Conservation (phyloP, 2,888 invertebrate species). For the Tolmerus cingulatus region DNA sequence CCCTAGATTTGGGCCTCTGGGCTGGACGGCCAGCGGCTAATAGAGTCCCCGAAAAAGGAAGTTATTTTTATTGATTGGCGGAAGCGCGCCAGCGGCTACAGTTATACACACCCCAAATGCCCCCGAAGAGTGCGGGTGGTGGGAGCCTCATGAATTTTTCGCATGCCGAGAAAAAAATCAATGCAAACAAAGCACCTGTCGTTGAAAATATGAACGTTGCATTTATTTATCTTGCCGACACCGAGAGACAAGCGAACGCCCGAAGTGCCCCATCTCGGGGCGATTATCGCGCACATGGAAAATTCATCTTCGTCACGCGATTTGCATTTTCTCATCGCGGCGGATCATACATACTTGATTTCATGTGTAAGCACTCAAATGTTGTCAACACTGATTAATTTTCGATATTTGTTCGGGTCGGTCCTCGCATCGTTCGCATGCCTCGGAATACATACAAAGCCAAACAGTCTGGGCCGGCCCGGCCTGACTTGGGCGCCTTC, state of each 20-base stretch:
- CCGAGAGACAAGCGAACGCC: neutral
- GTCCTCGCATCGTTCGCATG: slow-evolving; percentile 23
- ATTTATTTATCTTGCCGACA: neutral
- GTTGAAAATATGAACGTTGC: neutral
- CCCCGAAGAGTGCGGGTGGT: neutral
- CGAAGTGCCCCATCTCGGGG: neutral
- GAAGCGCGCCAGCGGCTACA: neutral
- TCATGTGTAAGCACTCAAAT: slow-evolving; percentile 45
- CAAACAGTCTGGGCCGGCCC: slow-evolving; percentile 10
- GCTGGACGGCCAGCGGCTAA: neutral
- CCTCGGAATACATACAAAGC: slow-evolving; percentile 30
- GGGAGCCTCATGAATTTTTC: neutral
- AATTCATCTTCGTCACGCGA: slow-evolving; percentile 41
- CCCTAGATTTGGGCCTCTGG: neutral
- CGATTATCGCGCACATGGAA: slow-evolving; percentile 42
- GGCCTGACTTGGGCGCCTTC: neutral
- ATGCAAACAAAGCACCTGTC: neutral
- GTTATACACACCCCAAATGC: neutral
- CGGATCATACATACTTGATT: slow-evolving; percentile 41
- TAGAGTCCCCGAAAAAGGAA: neutral
- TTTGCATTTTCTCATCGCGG: slow-evolving; percentile 9
- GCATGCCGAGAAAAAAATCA: neutral
- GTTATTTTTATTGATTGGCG: neutral
- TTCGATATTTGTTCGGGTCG: slow-evolving; percentile 31
- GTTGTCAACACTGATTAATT: slow-evolving; percentile 48